These are phyloP conservation scores for Mormyrus hasselquistii DNA, from an alignment of 2,797 vertebrate species.

Conservation along the genomic window DNA sequence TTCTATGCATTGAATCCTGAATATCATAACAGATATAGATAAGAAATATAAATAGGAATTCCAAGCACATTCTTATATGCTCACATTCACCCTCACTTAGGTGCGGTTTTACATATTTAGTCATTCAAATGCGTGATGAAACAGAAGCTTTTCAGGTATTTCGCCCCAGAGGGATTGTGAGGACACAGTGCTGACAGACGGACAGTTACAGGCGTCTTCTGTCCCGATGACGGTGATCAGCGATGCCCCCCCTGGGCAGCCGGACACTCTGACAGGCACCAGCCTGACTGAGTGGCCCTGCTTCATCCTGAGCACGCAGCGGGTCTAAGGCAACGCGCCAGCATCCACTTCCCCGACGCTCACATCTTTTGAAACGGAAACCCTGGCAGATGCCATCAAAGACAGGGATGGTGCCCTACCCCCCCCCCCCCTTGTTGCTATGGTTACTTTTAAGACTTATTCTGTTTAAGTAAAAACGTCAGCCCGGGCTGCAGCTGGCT, in stretches of 20 bases:
- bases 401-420: background rate
- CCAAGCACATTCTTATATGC: background rate
- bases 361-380: constrained; percentile 5
- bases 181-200: background rate
- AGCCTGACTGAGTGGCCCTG: background rate
- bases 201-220: background rate
- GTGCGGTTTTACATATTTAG: background rate
- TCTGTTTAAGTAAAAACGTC: background rate
- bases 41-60: background rate
- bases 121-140: background rate
- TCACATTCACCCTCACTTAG: background rate
- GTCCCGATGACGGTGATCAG: background rate
- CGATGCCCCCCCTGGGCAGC: background rate
- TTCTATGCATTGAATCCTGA: background rate
- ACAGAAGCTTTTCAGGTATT: background rate
- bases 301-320: background rate
- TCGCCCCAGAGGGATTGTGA: background rate
- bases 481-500: background rate
- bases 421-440: constrained; percentile 4
- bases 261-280: background rate
- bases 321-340: background rate
- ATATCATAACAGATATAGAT: background rate
- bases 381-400: constrained; percentile 12
- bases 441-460: constrained; percentile 22
- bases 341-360: background rate